Conservation (phyloP, 2,888 invertebrate species). For the Drosophila kambysellisi region DNA sequence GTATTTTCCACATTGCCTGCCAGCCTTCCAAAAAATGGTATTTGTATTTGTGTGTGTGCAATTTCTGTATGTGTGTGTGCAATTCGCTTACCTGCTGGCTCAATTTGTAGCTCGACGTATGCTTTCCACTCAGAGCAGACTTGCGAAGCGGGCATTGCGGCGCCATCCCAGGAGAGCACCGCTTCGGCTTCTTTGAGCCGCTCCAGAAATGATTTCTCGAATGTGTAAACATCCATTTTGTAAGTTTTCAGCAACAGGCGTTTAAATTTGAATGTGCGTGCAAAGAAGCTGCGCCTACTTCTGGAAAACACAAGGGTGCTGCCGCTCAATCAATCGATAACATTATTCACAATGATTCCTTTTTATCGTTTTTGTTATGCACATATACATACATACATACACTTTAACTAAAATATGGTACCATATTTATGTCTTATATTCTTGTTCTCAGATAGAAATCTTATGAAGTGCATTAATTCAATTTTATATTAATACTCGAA, state of each 20-base stretch:
- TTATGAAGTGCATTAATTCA: background rate
- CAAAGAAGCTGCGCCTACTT: constrained; percentile 31
- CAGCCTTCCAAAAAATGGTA: constrained; percentile 84
- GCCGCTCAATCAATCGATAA: constrained; percentile 26
- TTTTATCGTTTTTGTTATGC: background rate
- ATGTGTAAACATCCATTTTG: constrained; percentile 87
- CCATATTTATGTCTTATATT: background rate
- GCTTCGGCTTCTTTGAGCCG: constrained; percentile 86
- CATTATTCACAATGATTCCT: background rate
- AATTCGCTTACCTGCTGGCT: constrained; percentile 84
- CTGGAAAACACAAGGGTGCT: constrained; percentile 19
- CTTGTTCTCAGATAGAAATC: background rate
- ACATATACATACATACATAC: background rate
- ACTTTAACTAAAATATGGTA: background rate
- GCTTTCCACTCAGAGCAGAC: constrained; percentile 87
- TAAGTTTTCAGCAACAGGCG: constrained; percentile 22
- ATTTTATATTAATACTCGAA: background rate
- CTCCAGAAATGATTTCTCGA: constrained; percentile 87
- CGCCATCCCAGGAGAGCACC: constrained; percentile 85
- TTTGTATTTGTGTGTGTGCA: background rate
- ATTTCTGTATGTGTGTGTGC: constrained; percentile 22
- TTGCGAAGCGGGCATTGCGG: constrained; percentile 85
- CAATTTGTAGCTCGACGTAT: constrained; percentile 87
- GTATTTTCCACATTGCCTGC: constrained; percentile 89
- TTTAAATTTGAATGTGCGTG: constrained; percentile 54